Percentiles rank a stretch among this genome's conserved stretches.
These are phyloP conservation scores for Sisyra nigra DNA, from an alignment of 2,888 invertebrate species.

Conservation along the genomic window DNA sequence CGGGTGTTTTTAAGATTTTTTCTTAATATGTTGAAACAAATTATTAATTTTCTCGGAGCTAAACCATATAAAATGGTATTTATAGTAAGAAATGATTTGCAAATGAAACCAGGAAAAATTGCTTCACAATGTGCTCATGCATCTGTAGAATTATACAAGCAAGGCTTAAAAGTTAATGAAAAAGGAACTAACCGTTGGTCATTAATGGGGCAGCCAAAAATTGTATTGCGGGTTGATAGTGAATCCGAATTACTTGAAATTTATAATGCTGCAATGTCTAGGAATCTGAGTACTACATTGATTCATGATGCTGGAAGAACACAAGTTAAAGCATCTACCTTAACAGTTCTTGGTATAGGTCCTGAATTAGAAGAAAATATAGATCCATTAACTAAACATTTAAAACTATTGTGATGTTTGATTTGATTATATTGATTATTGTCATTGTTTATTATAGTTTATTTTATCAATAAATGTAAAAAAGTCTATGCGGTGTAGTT, in stretches of 20 bases:
- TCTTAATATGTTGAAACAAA: constrained; percentile 12
- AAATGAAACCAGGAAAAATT: constrained; percentile 63
- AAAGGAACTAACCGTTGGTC: constrained; percentile 44
- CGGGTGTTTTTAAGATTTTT: neutral
- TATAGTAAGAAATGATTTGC: constrained; percentile 56
- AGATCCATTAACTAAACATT: constrained; percentile 42
- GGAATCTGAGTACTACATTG: constrained; percentile 34
- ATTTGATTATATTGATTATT: too few relatives aligned
- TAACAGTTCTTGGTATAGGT: constrained; percentile 59
- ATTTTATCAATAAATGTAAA: too few relatives aligned
- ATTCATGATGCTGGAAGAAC: constrained; percentile 61
- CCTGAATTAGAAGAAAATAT: constrained; percentile 40
- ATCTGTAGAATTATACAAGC: constrained; percentile 48
- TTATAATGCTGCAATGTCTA: constrained; percentile 30
- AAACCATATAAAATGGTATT: constrained; percentile 46
- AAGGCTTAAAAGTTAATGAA: constrained; percentile 26
- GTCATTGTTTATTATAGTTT: too few relatives aligned
- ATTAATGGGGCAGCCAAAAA: constrained; percentile 52
- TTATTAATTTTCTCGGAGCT: neutral
- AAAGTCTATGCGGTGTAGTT: too few relatives aligned
- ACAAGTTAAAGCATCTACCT: constrained; percentile 47
- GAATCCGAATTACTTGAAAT: constrained; percentile 33
- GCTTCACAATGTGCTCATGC: constrained; percentile 73
- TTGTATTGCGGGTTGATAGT: constrained; percentile 45
- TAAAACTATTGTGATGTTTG: constrained; percentile 38